Base-by-base conservation (phyloP, 23 tunicate species). In the Ascidia mentula region DNA sequence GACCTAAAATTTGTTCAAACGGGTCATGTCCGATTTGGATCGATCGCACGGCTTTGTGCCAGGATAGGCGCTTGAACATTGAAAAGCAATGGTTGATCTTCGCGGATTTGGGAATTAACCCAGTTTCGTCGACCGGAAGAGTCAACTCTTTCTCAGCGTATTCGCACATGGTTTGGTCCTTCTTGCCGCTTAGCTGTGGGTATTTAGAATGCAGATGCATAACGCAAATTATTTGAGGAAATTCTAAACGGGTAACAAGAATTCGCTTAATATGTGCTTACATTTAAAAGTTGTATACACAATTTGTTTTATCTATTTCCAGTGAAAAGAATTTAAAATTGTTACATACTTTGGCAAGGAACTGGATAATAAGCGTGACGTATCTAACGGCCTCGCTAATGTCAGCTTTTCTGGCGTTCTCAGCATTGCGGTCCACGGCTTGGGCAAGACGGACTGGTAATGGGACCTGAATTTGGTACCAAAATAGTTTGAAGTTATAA, bases 51-150 rank as follows among this genome's bases (percentile, higher is more conserved):
- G 96, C 69, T 70, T 84, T 80, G 78, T 90, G 96, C 89, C 96
- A 90, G 38, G 96, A 84, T 26, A 90, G 38, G 75, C 96, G 45
- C 81, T 90, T 86, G 80, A 80, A 90, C 39, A 85, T 73, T 0
- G 89, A 37, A 40, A 84, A 61, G 28, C 77, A 59, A 60, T 90
- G 96, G 45, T n/a, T 42, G 77, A 90, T 80, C 38, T 75, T 69
- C 2, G 88, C 96, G 40, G 85, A 45, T 72, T 61, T 69, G 32
- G 89, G 89, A 80, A 90, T 85, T 75, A 80, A 76, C 5, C 53
- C 59, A n/a, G 81, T 81, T 72, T 81, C 79, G 1, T 75, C 82
- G 37, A 83, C 40, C 6, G 89, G 84, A 65, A 90, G 78, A 53
- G 76, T 32, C 24, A 90, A 72, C n/a, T 90, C 89, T 39, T 69